Percentiles rank a stretch among this genome's conserved stretches.
These are phyloP conservation scores for zebrafish (Danio rerio) DNA, from an alignment of 2,113 vertebrate species.

Conservation along the genomic window GRCz12tu NC_133200.1:8419001-8419500, in stretches of 20 bases:
- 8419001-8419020: constrained; percentile 91
- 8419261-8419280: constrained; percentile 3
- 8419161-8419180: constrained; percentile 72
- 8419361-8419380: constrained; percentile 17
- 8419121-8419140: constrained; percentile 91
- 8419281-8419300: constrained; percentile 36
- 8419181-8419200: constrained; percentile 92
- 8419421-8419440: constrained; percentile 21
- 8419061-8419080: constrained; percentile 84
- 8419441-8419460: constrained; percentile 41
- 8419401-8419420: constrained; percentile 34
- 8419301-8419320: constrained; percentile 15
- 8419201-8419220: constrained; percentile 82
- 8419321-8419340: constrained; percentile 46
- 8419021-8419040: constrained; percentile 90
- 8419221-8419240: constrained; percentile 78
- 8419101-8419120: constrained; percentile 87
- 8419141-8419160: constrained; percentile 81
- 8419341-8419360: constrained; percentile 39
- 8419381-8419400: constrained; percentile 6
- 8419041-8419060: constrained; percentile 84
- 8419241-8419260: constrained; percentile 66
- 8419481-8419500: constrained; percentile 20
- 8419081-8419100: constrained; percentile 79
- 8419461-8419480: constrained; percentile 28